Conservation (phyloP, 2,797 vertebrate species). For the Glyptemys insculpta region DNA sequence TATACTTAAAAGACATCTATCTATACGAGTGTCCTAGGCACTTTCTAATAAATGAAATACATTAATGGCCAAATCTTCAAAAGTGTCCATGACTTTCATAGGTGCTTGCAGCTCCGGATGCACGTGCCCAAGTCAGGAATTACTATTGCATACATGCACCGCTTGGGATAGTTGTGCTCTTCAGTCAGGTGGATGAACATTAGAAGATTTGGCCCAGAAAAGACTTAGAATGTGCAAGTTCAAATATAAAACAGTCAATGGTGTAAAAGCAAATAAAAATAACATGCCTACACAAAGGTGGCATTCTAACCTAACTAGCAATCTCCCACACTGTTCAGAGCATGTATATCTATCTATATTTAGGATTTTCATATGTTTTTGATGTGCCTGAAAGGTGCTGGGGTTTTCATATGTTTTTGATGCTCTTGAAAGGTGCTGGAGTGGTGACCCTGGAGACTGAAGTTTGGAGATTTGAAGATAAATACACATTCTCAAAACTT, state of each 20-base stretch:
- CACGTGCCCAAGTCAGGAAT: background rate
- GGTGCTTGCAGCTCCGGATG: background rate
- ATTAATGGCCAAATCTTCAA: background rate
- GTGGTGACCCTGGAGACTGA: fast-evolving
- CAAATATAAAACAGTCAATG: background rate
- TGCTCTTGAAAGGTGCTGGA: background rate
- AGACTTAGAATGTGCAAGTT: background rate
- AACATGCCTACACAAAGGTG: background rate
- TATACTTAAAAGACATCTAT: background rate
- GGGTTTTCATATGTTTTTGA: background rate
- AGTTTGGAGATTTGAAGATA: background rate
- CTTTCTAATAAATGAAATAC: background rate
- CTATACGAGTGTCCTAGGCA: background rate
- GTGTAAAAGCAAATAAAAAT: background rate
- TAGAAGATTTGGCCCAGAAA: background rate
- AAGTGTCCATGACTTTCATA: background rate
- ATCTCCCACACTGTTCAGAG: background rate
- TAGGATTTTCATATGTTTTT: fast-evolving
- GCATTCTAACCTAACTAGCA: background rate
- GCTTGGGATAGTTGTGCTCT: background rate
- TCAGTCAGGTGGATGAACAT: background rate
- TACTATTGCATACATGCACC: background rate
- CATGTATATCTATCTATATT: fast-evolving
- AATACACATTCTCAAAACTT: background rate
- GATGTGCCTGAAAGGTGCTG: background rate